phyloP scores from a whole-genome alignment of 2,888 invertebrate species.

The Agapostemon virescens region DNA sequence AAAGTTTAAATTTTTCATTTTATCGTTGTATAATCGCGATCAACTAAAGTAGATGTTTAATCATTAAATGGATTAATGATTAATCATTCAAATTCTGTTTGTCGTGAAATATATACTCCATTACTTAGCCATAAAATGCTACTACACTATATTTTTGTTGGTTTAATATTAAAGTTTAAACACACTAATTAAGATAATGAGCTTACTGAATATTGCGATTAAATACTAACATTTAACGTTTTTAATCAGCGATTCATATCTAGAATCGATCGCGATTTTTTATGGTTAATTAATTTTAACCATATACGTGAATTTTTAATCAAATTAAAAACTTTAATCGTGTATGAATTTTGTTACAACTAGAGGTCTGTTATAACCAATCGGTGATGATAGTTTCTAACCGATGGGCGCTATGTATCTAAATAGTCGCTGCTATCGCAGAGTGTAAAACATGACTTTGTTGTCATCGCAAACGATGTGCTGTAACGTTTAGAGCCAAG shows the following conservation, averaged over 20 bases:
- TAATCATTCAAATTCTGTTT: neutral
- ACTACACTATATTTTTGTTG: neutral
- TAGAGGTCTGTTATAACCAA: too few species aligned
- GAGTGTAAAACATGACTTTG: constrained; percentile 56
- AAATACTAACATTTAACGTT: neutral
- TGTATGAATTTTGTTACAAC: neutral
- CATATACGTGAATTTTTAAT: neutral
- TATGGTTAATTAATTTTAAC: neutral
- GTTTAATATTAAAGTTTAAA: neutral
- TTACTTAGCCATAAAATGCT: neutral
- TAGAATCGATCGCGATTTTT: neutral
- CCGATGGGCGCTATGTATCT: constrained; percentile 19
- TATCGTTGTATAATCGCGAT: neutral
- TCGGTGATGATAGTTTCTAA: constrained; percentile 10
- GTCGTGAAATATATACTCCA: neutral
- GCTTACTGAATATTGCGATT: neutral
- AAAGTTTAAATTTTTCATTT: neutral
- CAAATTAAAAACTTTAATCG: neutral
- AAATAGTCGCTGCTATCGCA: constrained; percentile 24
- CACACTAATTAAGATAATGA: neutral
- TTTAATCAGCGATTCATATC: neutral
- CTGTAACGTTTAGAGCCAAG: constrained; percentile 30
- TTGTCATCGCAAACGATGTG: constrained; percentile 52
- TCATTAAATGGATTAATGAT: neutral
- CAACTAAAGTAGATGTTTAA: neutral